phyloP scores from a whole-genome alignment of 2,797 vertebrate genomes.

The Falco berigora region DNA sequence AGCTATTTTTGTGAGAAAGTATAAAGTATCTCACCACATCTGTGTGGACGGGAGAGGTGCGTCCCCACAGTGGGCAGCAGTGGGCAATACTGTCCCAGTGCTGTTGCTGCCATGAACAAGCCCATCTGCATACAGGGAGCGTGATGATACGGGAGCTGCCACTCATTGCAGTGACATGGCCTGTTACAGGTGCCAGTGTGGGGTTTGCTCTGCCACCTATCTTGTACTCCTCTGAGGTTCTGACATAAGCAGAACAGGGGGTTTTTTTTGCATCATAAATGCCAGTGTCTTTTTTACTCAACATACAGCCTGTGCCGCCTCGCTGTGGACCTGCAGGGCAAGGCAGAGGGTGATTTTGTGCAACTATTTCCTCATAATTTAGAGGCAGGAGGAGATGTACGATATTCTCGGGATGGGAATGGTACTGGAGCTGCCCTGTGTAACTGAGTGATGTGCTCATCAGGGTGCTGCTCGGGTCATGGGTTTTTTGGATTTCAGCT shows the following conservation, averaged over 20 bases:
- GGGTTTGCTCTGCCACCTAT: background rate
- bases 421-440: background rate
- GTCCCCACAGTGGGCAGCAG: background rate
- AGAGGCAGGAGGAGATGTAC: background rate
- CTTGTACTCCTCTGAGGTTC: background rate
- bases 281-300: background rate
- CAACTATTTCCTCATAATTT: background rate
- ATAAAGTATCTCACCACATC: background rate
- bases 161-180: background rate
- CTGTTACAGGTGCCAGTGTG: background rate
- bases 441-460: background rate
- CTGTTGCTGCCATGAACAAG: rapidly evolving
- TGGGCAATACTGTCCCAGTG: background rate
- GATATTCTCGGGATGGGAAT: background rate
- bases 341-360: background rate
- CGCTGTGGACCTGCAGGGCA: background rate
- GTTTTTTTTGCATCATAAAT: background rate
- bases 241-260: background rate
- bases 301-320: background rate
- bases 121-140: rapidly evolving
- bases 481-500: background rate
- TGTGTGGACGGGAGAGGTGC: background rate
- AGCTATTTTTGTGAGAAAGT: background rate
- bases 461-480: background rate
- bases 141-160: background rate